These are phyloP conservation scores for Copidosoma aretas DNA, from an alignment of 2,888 invertebrate genomes.

Conservation along the genomic window DNA sequence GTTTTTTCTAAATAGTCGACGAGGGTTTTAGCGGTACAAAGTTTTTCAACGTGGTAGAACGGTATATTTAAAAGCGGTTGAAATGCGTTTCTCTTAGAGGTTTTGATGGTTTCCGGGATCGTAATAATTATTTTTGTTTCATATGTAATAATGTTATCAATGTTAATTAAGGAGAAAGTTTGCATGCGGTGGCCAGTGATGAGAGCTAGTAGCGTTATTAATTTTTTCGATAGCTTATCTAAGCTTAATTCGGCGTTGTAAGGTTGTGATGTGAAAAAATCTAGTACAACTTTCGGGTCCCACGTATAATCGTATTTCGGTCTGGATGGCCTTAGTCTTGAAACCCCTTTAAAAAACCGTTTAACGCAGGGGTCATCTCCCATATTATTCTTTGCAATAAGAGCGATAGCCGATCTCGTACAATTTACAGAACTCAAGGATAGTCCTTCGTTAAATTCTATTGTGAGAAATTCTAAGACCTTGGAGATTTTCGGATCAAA, in stretches of 20 bases:
- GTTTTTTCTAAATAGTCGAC: neutral
- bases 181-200: too few relatives aligned
- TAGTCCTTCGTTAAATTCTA: neutral
- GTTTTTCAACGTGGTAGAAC: neutral
- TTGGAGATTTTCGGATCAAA: neutral
- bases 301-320: slow-evolving; percentile 38
- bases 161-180: too few relatives aligned
- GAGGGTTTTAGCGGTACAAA: neutral
- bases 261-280: neutral
- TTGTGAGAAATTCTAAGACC: neutral
- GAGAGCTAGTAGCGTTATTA: too few relatives aligned
- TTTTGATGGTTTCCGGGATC: neutral
- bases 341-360: slow-evolving; percentile 1
- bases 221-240: too few relatives aligned
- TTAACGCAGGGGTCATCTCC: neutral
- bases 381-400: neutral
- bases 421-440: neutral
- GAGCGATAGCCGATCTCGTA: neutral
- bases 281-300: slow-evolving; percentile 20
- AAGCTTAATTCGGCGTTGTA: neutral
- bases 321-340: neutral
- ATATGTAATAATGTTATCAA: neutral
- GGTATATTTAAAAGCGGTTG: neutral
- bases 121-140: neutral
- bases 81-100: neutral